Base-by-base conservation (phyloP, 2,797 vertebrate species). In the Eutrigla gurnardus region DNA sequence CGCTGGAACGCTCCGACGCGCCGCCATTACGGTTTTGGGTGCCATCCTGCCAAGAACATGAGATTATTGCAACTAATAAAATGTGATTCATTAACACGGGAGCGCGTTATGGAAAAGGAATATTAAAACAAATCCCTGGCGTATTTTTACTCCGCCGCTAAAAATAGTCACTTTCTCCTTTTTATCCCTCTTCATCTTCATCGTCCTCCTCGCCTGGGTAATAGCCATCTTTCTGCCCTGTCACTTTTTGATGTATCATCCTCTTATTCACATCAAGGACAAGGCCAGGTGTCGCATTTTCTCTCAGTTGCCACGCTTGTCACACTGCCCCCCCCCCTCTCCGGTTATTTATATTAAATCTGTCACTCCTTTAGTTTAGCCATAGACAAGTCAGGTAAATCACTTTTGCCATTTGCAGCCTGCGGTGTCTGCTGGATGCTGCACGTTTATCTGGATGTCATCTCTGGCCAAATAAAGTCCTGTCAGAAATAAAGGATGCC, bases 241-340 rank as follows among this genome's bases (percentile, higher is more conserved):
- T 93, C 92, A 90, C 80, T 84, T 91, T 88, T 73, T 93, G 91
- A 93, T 92, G 77, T 81, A 90, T 92, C 89, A 86, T 90, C 87
- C 86, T 88, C 86, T 91, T 90, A 87, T 85, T 90, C 90, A 88
- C 88, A 90, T 92, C 92, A 92, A 93, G 92, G 92, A 94, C 90
- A 84, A 89, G 92, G 89, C 89, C 91, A 92, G 92, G 93, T 92
- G 92, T 88, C 62, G 65, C 86, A 83, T 92, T 91, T 86, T 90
- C 83, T 83, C 86, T 83, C 74, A 13, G 85, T 80, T 84, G 81
- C 85, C 84, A 79, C 74, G 70, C 87, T 91, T 86, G 91, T 93
- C 91, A 89, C 88, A 80, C 64, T 45, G 70, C 76, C 86, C 77
- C 78, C 70, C 77, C 83, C 59, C 75, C 80, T 80, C 83, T 71